Conservation (phyloP, 2,113 vertebrate genomes). For the Apaloderma vittatum region DNA sequence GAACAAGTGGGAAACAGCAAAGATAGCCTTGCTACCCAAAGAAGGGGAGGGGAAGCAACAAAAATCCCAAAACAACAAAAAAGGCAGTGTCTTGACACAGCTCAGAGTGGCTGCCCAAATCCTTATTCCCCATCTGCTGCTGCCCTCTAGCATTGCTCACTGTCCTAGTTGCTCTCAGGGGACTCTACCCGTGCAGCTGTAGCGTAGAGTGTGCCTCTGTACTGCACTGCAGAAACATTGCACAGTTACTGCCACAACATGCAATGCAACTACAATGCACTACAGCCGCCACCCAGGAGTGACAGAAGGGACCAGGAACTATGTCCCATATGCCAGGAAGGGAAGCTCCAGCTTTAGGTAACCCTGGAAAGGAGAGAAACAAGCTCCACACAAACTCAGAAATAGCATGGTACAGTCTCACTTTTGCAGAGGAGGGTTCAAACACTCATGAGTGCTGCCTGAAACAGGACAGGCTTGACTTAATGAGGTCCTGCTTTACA, state of each 20-base stretch:
- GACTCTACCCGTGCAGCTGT: background rate
- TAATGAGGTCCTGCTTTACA: background rate
- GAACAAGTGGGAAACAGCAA: background rate
- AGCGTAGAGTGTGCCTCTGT: conserved; percentile 84
- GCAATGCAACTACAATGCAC: conserved; percentile 99
- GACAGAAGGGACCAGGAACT: background rate
- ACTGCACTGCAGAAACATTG: conserved; percentile 98
- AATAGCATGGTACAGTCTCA: background rate
- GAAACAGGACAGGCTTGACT: background rate
- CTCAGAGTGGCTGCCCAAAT: background rate
- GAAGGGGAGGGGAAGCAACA: background rate
- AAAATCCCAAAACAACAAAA: background rate
- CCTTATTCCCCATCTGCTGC: conserved; percentile 2
- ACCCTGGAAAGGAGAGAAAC: conserved; percentile 42
- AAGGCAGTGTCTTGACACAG: background rate
- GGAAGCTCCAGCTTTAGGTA: background rate
- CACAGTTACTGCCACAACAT: conserved; percentile 88
- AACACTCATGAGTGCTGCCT: background rate
- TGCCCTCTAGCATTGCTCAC: background rate
- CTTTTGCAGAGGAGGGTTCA: background rate
- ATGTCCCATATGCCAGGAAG: background rate
- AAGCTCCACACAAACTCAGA: background rate
- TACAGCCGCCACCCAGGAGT: conserved; percentile 74
- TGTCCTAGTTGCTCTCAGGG: background rate
- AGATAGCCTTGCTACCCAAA: background rate